Evolutionary conservation across 2,888 invertebrate genomes (phyloP).

Genomic region (Amiota mariae): DNA sequence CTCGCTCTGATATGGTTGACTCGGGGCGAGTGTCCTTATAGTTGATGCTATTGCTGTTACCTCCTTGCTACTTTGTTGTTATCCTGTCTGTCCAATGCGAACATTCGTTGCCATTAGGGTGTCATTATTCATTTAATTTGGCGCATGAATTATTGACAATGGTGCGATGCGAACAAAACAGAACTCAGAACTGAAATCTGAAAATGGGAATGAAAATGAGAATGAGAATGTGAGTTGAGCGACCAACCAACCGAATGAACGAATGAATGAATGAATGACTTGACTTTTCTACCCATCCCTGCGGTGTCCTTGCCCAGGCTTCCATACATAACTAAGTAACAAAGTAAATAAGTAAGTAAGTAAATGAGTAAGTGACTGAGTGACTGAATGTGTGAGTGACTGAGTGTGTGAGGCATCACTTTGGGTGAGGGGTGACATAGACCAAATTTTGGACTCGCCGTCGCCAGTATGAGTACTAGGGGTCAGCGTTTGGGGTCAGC

Average conservation of each 20-base stretch:
- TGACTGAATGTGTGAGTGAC: not conserved
- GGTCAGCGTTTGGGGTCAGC: slow-evolving; percentile 31
- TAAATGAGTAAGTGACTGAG: not conserved
- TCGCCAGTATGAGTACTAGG: not conserved
- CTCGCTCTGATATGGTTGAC: not conserved
- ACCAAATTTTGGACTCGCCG: not conserved
- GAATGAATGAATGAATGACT: not conserved
- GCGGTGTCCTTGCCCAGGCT: too few species aligned
- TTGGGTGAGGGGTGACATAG: not conserved
- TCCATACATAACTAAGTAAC: not conserved
- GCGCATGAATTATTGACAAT: slow-evolving; percentile 38
- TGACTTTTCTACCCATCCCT: not conserved
- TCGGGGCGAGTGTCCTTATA: slow-evolving; percentile 5
- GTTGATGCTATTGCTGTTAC: slow-evolving; percentile 3
- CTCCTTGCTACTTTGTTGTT: not conserved
- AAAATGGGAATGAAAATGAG: too few species aligned
- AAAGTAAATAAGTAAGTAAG: not conserved
- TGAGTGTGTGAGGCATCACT: too few species aligned
- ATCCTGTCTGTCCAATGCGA: slow-evolving; percentile 19
- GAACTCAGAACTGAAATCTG: too few species aligned
- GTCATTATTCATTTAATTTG: slow-evolving; percentile 45
- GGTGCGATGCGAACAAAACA: slow-evolving; percentile 6
- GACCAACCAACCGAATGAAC: not conserved
- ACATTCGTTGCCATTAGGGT: slow-evolving; percentile 38
- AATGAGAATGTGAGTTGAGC: too few species aligned